These are phyloP conservation scores for Odocoileus hemionus DNA, from an alignment of 2,113 vertebrate genomes.

Conservation along the genomic window DNA sequence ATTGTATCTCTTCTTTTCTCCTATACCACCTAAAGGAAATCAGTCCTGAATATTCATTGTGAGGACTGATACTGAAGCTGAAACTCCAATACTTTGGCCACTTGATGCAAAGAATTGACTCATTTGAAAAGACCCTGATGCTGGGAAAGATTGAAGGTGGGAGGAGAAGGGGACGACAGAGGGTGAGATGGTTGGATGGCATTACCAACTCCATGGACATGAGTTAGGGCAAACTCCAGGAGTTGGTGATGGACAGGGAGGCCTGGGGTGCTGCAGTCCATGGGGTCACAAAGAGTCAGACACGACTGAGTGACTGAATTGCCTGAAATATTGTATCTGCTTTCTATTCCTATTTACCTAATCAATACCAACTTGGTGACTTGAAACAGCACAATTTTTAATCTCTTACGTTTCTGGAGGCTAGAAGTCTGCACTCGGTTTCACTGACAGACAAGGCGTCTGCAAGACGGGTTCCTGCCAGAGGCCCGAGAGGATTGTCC, in stretches of 20 bases:
- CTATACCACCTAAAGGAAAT: neutral
- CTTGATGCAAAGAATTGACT: neutral
- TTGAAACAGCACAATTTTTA: neutral
- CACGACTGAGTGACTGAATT: neutral
- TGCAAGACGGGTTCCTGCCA: accelerated
- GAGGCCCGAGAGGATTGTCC: accelerated
- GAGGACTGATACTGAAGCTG: neutral
- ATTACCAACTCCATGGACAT: accelerated
- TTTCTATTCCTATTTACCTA: neutral
- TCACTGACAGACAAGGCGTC: neutral
- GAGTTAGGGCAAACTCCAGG: accelerated
- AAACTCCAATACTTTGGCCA: neutral
- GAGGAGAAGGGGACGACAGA: neutral
- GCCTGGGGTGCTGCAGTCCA: accelerated
- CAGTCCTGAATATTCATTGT: neutral
- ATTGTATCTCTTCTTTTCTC: neutral
- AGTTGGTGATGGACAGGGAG: neutral
- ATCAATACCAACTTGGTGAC: neutral
- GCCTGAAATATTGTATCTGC: neutral
- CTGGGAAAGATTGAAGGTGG: neutral
- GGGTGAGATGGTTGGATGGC: neutral
- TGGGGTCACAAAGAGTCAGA: accelerated
- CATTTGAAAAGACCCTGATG: neutral
- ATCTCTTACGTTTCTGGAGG: neutral
- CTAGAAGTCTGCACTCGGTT: neutral